Conservation (phyloP, 1,140 invertebrate species). For the Cardiocondyla obscurior region DNA sequence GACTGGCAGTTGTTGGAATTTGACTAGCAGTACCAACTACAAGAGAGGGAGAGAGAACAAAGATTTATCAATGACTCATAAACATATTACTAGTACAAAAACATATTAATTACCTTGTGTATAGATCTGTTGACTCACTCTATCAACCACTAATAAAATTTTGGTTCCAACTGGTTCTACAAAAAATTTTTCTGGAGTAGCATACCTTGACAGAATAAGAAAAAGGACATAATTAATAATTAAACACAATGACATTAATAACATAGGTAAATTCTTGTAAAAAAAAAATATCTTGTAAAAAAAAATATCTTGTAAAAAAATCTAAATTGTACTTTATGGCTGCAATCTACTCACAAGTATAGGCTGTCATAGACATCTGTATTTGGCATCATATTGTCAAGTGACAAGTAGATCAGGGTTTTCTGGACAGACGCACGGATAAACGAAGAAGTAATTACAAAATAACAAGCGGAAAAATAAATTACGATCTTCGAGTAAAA, state of each 20-base stretch:
- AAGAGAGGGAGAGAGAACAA: conserved; percentile 62
- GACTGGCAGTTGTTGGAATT: conserved; percentile 86
- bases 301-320: neutral
- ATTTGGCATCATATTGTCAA: conserved; percentile 75
- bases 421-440: neutral
- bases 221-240: neutral
- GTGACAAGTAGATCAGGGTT: neutral
- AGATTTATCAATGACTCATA: neutral
- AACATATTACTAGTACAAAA: neutral
- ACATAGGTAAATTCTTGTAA: no score
- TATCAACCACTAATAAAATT: conserved; percentile 89
- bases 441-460: conserved; percentile 21
- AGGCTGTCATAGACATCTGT: conserved; percentile 86
- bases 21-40: conserved; percentile 84
- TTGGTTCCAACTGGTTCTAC: conserved; percentile 86
- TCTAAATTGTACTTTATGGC: neutral
- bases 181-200: conserved; percentile 90
- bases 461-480: conserved; percentile 35
- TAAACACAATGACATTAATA: no score
- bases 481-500: conserved; percentile 29
- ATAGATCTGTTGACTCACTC: conserved; percentile 87
- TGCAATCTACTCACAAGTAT: conserved; percentile 85
- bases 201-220: conserved; percentile 84
- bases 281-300: no score
- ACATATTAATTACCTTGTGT: conserved; percentile 84